Percentiles rank a stretch among this genome's conserved stretches.
phyloP scores from a whole-genome alignment of 2,113 vertebrate species.

The Mormyrus lacerda region DNA sequence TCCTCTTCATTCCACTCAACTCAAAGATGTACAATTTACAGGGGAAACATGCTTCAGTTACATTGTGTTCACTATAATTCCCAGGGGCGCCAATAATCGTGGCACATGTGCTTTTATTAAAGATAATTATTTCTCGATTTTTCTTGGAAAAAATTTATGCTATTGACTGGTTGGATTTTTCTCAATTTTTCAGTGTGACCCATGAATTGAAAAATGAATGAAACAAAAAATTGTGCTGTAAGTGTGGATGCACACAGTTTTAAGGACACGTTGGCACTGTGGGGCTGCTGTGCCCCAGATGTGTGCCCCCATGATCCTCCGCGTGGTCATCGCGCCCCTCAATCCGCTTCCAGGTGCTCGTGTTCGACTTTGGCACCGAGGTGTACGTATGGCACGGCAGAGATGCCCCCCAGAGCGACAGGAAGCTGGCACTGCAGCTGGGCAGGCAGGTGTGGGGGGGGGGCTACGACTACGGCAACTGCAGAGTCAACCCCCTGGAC shows the following conservation, averaged over 20 bases:
- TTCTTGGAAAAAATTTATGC: no score
- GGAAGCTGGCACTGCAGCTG: conserved; percentile 56
- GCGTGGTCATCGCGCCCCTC: neutral
- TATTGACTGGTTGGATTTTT: no score
- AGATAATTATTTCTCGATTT: no score
- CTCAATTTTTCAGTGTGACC: no score
- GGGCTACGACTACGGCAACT: conserved; percentile 66
- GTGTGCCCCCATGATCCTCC: neutral
- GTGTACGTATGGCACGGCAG: conserved; percentile 67
- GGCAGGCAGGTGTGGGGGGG: conserved; percentile 64
- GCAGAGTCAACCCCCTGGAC: conserved; percentile 63
- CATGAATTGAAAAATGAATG: no score
- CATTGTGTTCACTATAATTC: no score
- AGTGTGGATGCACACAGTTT: neutral
- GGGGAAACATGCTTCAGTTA: no score
- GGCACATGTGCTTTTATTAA: no score
- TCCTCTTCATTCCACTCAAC: no score
- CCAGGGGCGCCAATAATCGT: no score
- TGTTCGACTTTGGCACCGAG: conserved; percentile 71
- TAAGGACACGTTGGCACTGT: neutral
- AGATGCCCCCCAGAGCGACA: conserved; percentile 47
- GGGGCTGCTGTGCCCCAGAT: neutral
- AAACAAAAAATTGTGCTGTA: no score
- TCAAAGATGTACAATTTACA: no score
- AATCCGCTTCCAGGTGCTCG: conserved; percentile 48